A percentile compares a stretch with the other conserved stretches of the same genome.
Evolutionary conservation across 2,888 invertebrate genomes (phyloP).

Genomic region (Sisyra terminalis): DNA sequence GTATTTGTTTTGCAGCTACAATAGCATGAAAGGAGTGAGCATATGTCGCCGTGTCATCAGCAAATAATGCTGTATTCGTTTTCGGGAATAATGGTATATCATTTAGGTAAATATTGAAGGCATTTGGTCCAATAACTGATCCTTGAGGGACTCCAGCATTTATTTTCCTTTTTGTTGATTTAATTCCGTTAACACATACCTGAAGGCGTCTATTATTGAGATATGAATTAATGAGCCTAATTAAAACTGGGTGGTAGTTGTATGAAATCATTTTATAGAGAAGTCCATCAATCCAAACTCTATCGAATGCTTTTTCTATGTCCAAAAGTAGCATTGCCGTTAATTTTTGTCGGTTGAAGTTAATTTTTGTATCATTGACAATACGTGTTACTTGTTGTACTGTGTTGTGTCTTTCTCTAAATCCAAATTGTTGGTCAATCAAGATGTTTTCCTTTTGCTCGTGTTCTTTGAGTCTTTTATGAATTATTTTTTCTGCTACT

Average conservation of each 20-base stretch:
- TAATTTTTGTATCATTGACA: too few species aligned
- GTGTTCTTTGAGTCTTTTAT: too few species aligned
- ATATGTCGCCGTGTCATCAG: not conserved
- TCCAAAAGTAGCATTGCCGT: too few species aligned
- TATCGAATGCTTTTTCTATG: too few species aligned
- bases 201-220: not conserved
- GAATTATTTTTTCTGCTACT: too few species aligned
- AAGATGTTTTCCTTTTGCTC: too few species aligned
- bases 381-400: too few species aligned
- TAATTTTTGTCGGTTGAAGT: too few species aligned
- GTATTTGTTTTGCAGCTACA: slow-evolving; percentile 12
- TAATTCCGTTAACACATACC: not conserved
- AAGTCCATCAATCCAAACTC: too few species aligned
- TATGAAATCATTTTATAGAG: too few species aligned
- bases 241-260: not conserved
- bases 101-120: not conserved
- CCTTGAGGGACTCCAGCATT: not conserved
- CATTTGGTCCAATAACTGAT: not conserved
- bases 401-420: too few species aligned
- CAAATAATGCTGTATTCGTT: not conserved
- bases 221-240: not conserved
- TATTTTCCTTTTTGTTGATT: not conserved
- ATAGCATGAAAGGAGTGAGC: slow-evolving; percentile 12
- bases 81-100: not conserved
- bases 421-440: too few species aligned